A percentile compares a stretch with the other conserved stretches of the same genome.
These are phyloP conservation scores for Brachyopa scutellaris DNA, from an alignment of 2,888 invertebrate species.

Conservation along the genomic window DNA sequence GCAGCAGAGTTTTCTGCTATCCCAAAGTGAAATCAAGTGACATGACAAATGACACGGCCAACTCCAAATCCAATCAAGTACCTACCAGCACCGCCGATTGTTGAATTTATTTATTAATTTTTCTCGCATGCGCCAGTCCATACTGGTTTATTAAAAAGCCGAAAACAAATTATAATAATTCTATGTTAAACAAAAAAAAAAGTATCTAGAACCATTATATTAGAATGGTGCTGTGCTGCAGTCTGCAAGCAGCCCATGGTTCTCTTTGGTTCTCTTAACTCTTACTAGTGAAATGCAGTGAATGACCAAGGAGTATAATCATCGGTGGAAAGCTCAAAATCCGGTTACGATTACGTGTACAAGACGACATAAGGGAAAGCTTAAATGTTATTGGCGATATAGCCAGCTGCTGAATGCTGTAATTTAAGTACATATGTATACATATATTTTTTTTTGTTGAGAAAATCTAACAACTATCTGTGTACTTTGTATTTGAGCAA, in stretches of 20 bases:
- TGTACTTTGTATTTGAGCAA: slow-evolving; percentile 4
- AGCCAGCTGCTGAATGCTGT: slow-evolving; percentile 69
- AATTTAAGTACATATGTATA: slow-evolving; percentile 29
- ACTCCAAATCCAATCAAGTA: slow-evolving; percentile 22
- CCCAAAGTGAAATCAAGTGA: slow-evolving; percentile 6
- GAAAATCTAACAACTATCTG: slow-evolving; percentile 17
- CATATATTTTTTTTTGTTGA: neutral
- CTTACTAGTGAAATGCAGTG: slow-evolving; percentile 18
- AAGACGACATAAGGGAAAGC: slow-evolving; percentile 31
- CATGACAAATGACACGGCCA: no score
- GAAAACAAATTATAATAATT: slow-evolving; percentile 10
- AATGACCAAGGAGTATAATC: slow-evolving; percentile 28
- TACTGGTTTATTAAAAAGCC: slow-evolving; percentile 52
- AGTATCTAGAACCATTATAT: no score
- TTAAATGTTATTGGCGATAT: slow-evolving; percentile 44
- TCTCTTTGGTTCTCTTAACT: slow-evolving; percentile 58
- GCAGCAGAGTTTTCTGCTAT: slow-evolving; percentile 6
- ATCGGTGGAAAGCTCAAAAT: slow-evolving; percentile 37
- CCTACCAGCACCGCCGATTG: neutral
- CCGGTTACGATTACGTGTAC: slow-evolving; percentile 58
- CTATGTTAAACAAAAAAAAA: neutral
- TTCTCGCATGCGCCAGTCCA: slow-evolving; percentile 34
- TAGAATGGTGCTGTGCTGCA: neutral
- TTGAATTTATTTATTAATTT: slow-evolving; percentile 5
- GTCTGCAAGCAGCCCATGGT: neutral